phyloP scores from a whole-genome alignment of 2,888 invertebrate genomes.

The Brachypterus glaber region DNA sequence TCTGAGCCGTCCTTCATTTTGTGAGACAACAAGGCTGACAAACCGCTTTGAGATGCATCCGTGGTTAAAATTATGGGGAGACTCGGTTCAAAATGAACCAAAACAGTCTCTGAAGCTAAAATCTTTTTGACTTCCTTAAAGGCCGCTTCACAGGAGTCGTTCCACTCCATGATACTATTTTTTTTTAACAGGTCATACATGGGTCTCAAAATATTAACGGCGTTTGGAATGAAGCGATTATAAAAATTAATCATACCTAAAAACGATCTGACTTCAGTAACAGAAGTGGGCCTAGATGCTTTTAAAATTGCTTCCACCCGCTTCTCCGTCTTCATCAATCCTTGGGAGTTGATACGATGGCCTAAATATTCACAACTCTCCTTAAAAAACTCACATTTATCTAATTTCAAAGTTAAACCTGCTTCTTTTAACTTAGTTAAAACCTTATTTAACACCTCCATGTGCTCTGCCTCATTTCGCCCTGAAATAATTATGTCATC shows the following conservation, averaged over 20 bases:
- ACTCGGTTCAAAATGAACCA: not conserved
- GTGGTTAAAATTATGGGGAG: not conserved
- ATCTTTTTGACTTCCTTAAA: constrained; percentile 23
- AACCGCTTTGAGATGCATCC: not conserved
- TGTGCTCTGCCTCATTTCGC: not conserved
- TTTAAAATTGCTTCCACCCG: constrained; percentile 21
- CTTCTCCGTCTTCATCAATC: constrained; percentile 17
- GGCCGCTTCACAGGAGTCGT: constrained; percentile 20
- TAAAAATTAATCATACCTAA: constrained; percentile 28
- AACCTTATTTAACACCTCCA: not conserved
- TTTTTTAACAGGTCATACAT: constrained; percentile 22
- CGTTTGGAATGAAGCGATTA: constrained; percentile 23
- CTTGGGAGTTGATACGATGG: constrained; percentile 17
- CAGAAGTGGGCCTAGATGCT: constrained; percentile 17
- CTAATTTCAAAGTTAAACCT: constrained; percentile 3
- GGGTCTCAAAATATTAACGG: constrained; percentile 21
- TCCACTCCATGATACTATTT: constrained; percentile 22
- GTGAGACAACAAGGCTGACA: not conserved
- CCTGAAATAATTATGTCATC: not conserved
- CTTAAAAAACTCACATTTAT: constrained; percentile 23
- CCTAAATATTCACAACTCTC: constrained; percentile 19
- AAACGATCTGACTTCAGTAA: constrained; percentile 19
- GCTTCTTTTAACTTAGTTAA: not conserved
- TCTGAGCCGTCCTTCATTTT: not conserved
- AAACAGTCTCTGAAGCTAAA: constrained; percentile 7